Conservation (phyloP, 2,797 vertebrate species). For the Stomatorhinus walkeri region DNA sequence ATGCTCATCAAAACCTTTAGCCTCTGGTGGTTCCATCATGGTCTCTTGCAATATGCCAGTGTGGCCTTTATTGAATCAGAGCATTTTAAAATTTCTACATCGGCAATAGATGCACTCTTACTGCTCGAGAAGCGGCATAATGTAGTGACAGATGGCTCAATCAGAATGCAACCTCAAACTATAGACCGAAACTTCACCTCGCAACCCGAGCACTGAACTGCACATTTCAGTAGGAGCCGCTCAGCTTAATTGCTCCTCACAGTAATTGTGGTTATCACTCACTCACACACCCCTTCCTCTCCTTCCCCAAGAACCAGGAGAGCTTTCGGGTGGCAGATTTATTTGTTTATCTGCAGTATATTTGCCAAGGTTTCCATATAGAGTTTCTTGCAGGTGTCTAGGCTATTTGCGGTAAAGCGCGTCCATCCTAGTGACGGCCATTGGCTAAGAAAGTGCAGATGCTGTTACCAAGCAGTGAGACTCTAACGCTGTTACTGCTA, state of each 20-base stretch:
- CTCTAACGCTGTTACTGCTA: background rate
- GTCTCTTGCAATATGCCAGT: background rate
- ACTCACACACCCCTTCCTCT: background rate
- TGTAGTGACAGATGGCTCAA: background rate
- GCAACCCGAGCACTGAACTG: background rate
- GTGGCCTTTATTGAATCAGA: constrained; percentile 9
- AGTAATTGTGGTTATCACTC: constrained; percentile 2
- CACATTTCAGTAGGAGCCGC: background rate
- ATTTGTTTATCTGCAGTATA: background rate
- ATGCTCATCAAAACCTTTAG: too few relatives aligned
- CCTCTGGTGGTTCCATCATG: background rate
- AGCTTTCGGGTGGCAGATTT: background rate
- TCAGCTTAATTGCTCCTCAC: constrained; percentile 3
- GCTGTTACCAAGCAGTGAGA: background rate
- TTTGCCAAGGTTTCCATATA: background rate
- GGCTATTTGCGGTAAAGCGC: background rate
- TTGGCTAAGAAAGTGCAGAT: background rate
- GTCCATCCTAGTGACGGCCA: background rate
- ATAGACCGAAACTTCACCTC: background rate
- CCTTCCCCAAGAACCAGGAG: background rate
- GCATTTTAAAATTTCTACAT: background rate
- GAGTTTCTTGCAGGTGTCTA: background rate
- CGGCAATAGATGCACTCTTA: background rate
- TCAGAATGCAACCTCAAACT: background rate
- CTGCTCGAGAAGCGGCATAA: background rate